Conservation (phyloP, 1,140 invertebrate species). For the Drosophila kanapiae region DNA sequence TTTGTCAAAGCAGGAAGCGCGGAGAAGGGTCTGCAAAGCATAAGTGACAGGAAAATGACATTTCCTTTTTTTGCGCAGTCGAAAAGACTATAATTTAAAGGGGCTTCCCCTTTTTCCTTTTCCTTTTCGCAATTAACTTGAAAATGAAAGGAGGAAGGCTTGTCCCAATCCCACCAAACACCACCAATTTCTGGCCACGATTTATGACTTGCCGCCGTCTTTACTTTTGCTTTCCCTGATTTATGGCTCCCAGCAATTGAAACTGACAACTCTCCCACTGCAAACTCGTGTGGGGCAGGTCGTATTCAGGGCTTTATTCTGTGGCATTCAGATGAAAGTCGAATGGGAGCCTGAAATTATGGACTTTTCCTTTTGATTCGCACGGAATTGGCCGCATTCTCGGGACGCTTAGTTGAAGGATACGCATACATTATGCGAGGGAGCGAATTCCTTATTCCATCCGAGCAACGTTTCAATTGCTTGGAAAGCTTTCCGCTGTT, state of each 20-base stretch:
- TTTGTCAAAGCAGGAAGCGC: not conserved
- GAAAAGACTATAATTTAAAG: conserved; percentile 9
- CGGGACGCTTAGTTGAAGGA: conserved; percentile 20
- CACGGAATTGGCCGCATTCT: conserved; percentile 24
- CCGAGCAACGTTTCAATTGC: conserved; percentile 32
- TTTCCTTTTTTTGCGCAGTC: not conserved
- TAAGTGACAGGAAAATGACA: conserved; percentile 10
- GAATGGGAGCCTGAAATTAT: conserved; percentile 16
- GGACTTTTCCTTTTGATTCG: conserved; percentile 23
- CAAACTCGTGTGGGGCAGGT: conserved; percentile 34
- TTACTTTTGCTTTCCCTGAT: conserved; percentile 17
- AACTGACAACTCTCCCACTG: conserved; percentile 34
- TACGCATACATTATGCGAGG: conserved; percentile 29
- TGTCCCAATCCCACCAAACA: not conserved
- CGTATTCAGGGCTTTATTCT: conserved; percentile 1
- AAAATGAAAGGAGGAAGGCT: conserved; percentile 8
- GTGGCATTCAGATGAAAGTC: conserved; percentile 9
- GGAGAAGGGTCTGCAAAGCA: not conserved
- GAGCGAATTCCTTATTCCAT: conserved; percentile 10
- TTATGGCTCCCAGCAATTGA: conserved; percentile 34
- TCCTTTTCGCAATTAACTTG: conserved; percentile 17
- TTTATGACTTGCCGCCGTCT: conserved; percentile 31
- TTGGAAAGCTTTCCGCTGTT: conserved; percentile 38
- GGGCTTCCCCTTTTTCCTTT: not conserved
- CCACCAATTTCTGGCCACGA: conserved; percentile 22